Evolutionary conservation across 2,888 invertebrate genomes (phyloP).

Genomic region (Synergus gifuensis): DNA sequence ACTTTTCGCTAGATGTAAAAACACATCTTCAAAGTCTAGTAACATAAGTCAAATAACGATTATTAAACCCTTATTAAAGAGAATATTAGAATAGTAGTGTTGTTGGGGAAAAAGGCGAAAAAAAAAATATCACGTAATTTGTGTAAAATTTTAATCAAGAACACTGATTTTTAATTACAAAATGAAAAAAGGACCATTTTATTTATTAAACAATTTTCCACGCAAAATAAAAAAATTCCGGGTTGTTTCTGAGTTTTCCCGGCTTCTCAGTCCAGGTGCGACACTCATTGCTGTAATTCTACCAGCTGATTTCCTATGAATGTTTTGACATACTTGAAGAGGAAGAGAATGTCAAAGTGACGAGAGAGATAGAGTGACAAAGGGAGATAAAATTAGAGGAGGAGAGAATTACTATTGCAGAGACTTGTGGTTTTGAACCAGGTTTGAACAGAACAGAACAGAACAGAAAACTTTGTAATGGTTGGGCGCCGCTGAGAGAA

Average conservation of each 20-base stretch:
- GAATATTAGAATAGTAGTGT: no score
- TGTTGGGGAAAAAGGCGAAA: no score
- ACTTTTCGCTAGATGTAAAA: no score
- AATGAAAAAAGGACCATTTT: no score
- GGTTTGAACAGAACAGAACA: constrained; percentile 7
- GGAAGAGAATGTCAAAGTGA: neutral
- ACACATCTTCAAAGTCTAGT: no score
- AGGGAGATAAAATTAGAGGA: neutral
- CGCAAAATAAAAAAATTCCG: neutral
- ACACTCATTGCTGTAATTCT: neutral
- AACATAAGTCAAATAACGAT: no score
- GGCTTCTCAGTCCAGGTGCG: neutral
- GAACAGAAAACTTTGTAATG: constrained; percentile 23
- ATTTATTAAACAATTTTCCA: no score
- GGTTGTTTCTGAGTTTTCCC: neutral
- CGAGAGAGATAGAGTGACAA: neutral
- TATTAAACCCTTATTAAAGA: no score
- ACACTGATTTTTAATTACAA: no score
- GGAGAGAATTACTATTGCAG: constrained; percentile 1
- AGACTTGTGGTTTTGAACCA: neutral
- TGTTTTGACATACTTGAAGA: neutral
- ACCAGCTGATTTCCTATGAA: neutral
- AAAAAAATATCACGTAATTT: no score
- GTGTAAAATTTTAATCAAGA: no score
- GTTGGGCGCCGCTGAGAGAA: constrained; percentile 42